phyloP scores from a whole-genome alignment of 1,140 invertebrate species.

The Atopsyche davidsoni region DNA sequence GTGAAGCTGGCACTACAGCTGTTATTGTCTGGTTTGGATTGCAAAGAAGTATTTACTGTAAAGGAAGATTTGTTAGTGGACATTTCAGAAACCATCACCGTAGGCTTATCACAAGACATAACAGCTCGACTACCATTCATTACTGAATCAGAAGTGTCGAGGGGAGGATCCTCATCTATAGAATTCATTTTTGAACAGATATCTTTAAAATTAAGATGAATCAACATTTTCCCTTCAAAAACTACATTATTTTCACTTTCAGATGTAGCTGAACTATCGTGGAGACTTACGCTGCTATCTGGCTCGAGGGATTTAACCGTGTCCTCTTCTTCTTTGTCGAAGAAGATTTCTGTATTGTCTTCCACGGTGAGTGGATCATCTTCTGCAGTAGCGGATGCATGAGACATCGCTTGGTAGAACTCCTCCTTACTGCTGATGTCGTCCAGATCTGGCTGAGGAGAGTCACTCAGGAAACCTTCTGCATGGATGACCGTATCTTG shows the following conservation, averaged over 20 bases:
- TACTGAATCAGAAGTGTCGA: conserved; percentile 22
- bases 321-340: conserved; percentile 48
- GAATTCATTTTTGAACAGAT: conserved; percentile 43
- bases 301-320: conserved; percentile 48
- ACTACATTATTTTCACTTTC: conserved; percentile 48
- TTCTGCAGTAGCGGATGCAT: conserved; percentile 29
- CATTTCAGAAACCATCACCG: conserved; percentile 52
- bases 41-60: conserved; percentile 43
- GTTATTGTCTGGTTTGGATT: conserved; percentile 22
- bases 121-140: conserved; percentile 10
- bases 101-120: conserved; percentile 36
- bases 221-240: conserved; percentile 50
- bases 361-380: conserved; percentile 43
- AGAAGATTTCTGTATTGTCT: conserved; percentile 41
- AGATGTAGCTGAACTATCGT: conserved; percentile 42
- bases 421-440: conserved; percentile 42
- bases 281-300: conserved; percentile 51
- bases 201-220: conserved; percentile 49
- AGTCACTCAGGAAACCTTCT: conserved; percentile 13
- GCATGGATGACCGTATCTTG: conserved; percentile 20
- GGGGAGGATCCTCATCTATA: conserved; percentile 16
- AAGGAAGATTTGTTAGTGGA: conserved; percentile 32
- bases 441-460: conserved; percentile 32
- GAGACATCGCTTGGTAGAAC: conserved; percentile 43
- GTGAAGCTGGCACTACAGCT: background rate